Base-by-base conservation (phyloP, 1,140 invertebrate genomes). In the Pseudomyrmex pallidus region DNA sequence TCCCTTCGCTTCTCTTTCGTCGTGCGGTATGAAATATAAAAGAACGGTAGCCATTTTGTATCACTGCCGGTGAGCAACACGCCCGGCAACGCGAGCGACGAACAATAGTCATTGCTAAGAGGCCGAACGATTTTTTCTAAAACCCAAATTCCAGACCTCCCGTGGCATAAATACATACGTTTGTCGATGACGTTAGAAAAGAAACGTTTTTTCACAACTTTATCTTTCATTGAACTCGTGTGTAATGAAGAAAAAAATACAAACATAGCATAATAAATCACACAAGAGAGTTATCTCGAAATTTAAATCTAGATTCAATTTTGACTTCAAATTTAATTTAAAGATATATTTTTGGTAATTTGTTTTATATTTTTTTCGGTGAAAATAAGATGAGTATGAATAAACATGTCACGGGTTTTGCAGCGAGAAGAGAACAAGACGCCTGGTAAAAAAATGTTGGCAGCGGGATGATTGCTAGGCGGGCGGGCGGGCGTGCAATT, bases 11-110 rank as follows among this genome's bases (percentile, higher is more conserved):
- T 9, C 62, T 50, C 70, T 62, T 63, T 25, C 44, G 25, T 56
- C 44, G 52, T 64, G 25, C 20, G 44, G 57, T 44, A 83, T 80
- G 73, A 89, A 82, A 89, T 85, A 89, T 82, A 46, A 78, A 77
- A 76, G 74, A 83, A 89, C 88, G 74, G 74, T 80, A 87, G 85
- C 78, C 85, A 89, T 80, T 89, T 83, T 62, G 83, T 87, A 89
- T 89, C 74, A 89, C 76, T 64, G 54, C 57, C 73, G 44, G 61
- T 52, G 5, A 35, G 35, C 35, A 54, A 77, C 78, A 82, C 56
- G 61, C 64, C 54, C 25, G 50, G 63, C 70, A 74, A 77, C n/a
- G n/a, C 80, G 78, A 76, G 3, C 35, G 64, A 72, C 56, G 44
- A 35, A 87, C 82, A 88, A 89, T 87, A 89, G 83, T 85, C 76